Conservation (phyloP, 2,888 invertebrate species). For the Ypsolopha sequella region DNA sequence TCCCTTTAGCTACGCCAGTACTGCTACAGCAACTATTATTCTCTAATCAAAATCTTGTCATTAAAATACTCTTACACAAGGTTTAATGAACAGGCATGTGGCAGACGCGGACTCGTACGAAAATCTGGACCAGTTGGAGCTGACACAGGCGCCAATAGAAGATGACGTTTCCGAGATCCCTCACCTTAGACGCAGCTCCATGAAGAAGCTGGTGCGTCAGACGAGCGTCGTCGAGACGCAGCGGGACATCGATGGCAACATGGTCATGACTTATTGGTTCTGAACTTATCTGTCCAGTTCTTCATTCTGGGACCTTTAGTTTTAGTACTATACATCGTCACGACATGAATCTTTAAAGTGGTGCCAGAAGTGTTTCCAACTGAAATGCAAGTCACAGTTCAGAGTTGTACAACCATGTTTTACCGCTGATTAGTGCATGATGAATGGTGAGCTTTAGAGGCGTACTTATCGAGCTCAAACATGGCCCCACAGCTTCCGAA, state of each 20-base stretch:
- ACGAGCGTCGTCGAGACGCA: constrained; percentile 87
- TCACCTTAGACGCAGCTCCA: constrained; percentile 61
- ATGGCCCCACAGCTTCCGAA: too few species aligned
- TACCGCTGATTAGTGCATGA: too few species aligned
- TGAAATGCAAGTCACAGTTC: too few species aligned
- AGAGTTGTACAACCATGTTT: too few species aligned
- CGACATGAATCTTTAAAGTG: too few species aligned
- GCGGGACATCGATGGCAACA: constrained; percentile 80
- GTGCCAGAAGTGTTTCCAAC: too few species aligned
- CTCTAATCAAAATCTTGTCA: too few species aligned
- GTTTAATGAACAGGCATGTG: constrained; percentile 54
- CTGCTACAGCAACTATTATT: neutral
- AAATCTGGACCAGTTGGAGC: constrained; percentile 75
- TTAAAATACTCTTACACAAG: too few species aligned
- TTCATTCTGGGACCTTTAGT: neutral
- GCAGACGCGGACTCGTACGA: constrained; percentile 76
- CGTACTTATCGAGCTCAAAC: too few species aligned
- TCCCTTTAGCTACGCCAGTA: too few species aligned
- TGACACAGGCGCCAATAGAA: constrained; percentile 42
- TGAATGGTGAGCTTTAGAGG: too few species aligned
- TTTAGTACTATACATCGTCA: too few species aligned
- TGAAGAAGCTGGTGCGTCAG: constrained; percentile 81
- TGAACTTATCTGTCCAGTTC: constrained; percentile 33
- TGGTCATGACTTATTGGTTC: constrained; percentile 92
- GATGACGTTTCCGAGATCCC: constrained; percentile 31